phyloP scores from a whole-genome alignment of 1,140 invertebrate species.

The Propsilocerus akamusi region DNA sequence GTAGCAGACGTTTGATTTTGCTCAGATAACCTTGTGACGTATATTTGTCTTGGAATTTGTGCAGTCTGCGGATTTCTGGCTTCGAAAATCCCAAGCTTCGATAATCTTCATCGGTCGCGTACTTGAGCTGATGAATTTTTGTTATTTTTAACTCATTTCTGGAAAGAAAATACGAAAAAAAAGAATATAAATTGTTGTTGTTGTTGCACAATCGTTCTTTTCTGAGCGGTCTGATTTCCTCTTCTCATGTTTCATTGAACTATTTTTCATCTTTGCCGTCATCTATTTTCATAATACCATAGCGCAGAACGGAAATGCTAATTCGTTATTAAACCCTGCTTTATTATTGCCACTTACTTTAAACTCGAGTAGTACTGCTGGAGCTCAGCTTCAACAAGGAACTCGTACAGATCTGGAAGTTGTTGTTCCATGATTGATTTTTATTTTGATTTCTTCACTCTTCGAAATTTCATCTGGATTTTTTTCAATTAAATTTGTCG shows the following conservation, averaged over 20 bases:
- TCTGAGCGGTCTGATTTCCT: neutral
- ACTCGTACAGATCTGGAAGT: conserved; percentile 65
- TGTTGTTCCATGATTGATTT: conserved; percentile 13
- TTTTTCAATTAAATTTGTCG: no score
- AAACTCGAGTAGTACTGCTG: conserved; percentile 66
- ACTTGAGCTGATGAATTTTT: conserved; percentile 90
- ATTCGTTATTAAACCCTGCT: conserved; percentile 37
- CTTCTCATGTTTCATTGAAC: neutral
- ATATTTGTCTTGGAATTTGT: conserved; percentile 85
- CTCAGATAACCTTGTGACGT: conserved; percentile 82
- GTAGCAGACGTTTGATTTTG: conserved; percentile 66
- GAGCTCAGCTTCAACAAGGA: conserved; percentile 76
- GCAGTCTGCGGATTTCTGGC: conserved; percentile 82
- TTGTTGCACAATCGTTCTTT: neutral
- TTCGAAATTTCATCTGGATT: no score
- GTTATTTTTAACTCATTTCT: conserved; percentile 62
- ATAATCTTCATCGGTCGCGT: conserved; percentile 85
- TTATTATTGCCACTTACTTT: conserved; percentile 24
- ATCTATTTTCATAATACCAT: neutral
- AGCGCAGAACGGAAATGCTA: neutral
- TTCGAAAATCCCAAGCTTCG: conserved; percentile 83
- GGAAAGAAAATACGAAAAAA: conserved; percentile 13
- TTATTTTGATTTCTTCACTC: no score
- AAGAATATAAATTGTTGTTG: neutral
- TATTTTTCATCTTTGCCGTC: neutral